Base-by-base conservation (phyloP, 1,140 invertebrate species). In the Tetraneura akinire region DNA sequence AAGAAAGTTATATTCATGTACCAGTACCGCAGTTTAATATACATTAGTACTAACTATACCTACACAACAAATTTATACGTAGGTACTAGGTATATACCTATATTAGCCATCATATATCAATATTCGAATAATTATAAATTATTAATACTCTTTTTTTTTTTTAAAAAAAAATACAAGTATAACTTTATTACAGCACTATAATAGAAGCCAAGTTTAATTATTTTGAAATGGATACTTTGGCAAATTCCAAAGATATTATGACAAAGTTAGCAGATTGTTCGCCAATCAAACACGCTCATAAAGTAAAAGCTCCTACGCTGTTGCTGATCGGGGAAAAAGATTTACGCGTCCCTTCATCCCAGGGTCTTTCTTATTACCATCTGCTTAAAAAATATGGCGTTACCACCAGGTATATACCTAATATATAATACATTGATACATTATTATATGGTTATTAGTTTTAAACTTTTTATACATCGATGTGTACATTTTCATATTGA, bases 321-420 rank as follows among this genome's bases (percentile, higher is more conserved):
- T 84, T 98, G 9, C 89, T 93, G 83, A 85, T 97, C 64, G 96
- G 95, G 3, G 90, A 89, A 37, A 92, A 92, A 83, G 96, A 98
- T 87, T 86, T 92, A 47, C 86, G 96, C 53, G 95, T 97, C 9
- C 93, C 93, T 16, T 86, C 89, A 21, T 89, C 87, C 84, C 93
- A 95, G 86, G 92, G 91, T 0, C 86, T 90, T 71, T 87, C 91
- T 83, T 94, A 91, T 86, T 91, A 91, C 82, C 86, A 89, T 82
- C 86, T 89, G 80, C 85, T 93, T 42, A 89, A 89, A 81, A 89
- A 90, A 0, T 90, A 91, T 71, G 88, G 89, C 18, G 87, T 90
- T 3, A 84, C 83, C 80, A 88, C 89, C 14, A 91, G 88, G 90
- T 91, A 85, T 83, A 85, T 84, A 42, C 9, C n/a, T 8, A 6